Evolutionary conservation across 2,797 vertebrate genomes (phyloP).

Genomic region (Sorex maritimensis): DNA sequence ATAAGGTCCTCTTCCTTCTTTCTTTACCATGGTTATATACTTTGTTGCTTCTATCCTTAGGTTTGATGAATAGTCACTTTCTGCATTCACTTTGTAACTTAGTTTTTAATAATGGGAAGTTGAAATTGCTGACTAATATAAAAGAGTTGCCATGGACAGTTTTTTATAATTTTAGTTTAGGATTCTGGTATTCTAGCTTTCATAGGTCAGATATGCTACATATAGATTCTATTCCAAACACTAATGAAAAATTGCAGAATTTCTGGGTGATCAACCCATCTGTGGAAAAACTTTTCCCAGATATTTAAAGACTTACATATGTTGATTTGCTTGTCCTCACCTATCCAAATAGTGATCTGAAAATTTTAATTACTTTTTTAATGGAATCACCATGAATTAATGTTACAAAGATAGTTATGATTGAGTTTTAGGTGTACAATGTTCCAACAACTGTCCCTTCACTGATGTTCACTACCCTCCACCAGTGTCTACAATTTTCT

Average conservation of each 20-base stretch:
- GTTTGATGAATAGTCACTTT: constrained; percentile 20
- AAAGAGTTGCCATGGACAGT: constrained; percentile 35
- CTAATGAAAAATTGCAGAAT: constrained; percentile 59
- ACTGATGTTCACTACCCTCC: too few relatives aligned
- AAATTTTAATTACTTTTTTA: constrained; percentile 72
- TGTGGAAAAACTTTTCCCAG: neutral
- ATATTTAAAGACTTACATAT: constrained; percentile 1
- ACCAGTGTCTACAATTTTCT: neutral
- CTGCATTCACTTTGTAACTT: too few relatives aligned
- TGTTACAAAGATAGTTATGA: too few relatives aligned
- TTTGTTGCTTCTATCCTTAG: constrained; percentile 30
- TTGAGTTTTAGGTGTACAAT: too few relatives aligned
- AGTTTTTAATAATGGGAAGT: neutral
- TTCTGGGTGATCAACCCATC: constrained; percentile 61
- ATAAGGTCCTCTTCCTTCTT: constrained; percentile 21
- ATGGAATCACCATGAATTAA: too few relatives aligned
- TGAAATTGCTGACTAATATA: constrained; percentile 65
- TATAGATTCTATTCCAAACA: constrained; percentile 37
- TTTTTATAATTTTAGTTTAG: constrained; percentile 38
- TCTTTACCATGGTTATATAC: constrained; percentile 18
- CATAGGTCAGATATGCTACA: neutral
- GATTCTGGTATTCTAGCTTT: constrained; percentile 66
- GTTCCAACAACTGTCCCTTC: too few relatives aligned
- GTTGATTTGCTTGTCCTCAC: constrained; percentile 67
- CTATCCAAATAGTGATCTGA: constrained; percentile 54